A percentile compares a stretch with the other conserved stretches of the same genome.
phyloP scores from a whole-genome alignment of 2,888 invertebrate species.

The Diarsia rubi region DNA sequence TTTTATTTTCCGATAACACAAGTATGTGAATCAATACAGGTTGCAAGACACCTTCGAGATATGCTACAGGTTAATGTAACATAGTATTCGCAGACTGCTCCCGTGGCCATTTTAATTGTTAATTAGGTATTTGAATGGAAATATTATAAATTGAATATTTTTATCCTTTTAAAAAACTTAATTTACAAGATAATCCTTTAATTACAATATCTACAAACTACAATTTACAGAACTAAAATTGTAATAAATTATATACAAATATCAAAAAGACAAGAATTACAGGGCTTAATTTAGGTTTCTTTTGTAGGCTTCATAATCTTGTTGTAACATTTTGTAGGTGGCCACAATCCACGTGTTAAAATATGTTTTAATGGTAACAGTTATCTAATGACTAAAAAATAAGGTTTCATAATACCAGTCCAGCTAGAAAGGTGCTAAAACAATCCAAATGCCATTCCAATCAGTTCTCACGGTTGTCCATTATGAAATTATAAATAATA shows the following conservation, averaged over 20 bases:
- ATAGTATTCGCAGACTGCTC: neutral
- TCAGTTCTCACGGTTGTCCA: conserved; percentile 42
- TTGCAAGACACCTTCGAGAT: conserved; percentile 4
- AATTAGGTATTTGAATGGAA: neutral
- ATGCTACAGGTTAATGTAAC: neutral
- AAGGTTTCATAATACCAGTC: neutral
- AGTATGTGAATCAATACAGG: conserved; percentile 14
- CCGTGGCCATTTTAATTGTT: neutral
- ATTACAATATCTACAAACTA: too few relatives aligned
- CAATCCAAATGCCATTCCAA: neutral
- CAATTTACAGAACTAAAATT: too few relatives aligned
- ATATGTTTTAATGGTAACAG: neutral
- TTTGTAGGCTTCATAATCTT: neutral
- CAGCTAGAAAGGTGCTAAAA: conserved; percentile 6
- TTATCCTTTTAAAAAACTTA: neutral
- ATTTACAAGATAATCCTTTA: too few relatives aligned
- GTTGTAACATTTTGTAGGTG: neutral
- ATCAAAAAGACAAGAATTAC: too few relatives aligned
- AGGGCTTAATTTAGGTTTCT: neutral
- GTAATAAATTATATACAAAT: too few relatives aligned
- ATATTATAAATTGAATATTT: neutral
- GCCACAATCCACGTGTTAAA: too few relatives aligned
- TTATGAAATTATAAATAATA: conserved; percentile 12
- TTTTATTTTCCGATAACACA: conserved; percentile 20
- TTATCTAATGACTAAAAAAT: neutral